Percentiles rank a stretch among this genome's conserved stretches.
phyloP scores from a whole-genome alignment of 2,888 invertebrate genomes.

The Clusia tigrina region DNA sequence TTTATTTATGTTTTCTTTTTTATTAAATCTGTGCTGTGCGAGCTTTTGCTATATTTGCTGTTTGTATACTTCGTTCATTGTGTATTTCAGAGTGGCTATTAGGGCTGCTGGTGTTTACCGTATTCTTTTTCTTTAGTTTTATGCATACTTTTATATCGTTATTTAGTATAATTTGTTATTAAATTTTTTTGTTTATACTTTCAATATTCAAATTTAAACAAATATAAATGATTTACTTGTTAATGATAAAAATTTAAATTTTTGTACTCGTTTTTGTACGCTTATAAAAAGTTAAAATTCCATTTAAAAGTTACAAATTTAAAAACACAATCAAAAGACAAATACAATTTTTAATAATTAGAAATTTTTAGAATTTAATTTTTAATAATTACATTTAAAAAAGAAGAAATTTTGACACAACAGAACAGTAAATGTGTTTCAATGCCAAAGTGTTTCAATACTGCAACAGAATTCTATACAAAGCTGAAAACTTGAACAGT shows the following conservation, averaged over 20 bases:
- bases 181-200: no score
- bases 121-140: not conserved
- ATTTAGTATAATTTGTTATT: not conserved
- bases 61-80: not conserved
- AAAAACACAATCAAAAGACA: constrained; percentile 35
- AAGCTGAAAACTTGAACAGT: no score
- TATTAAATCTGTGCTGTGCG: no score
- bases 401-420: no score
- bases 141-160: constrained; percentile 2
- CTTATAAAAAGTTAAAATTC: constrained; percentile 12
- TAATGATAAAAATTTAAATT: not conserved
- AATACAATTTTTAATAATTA: constrained; percentile 52
- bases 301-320: not conserved
- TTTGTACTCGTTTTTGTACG: constrained; percentile 29
- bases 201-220: no score
- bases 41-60: no score
- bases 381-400: no score
- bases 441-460: no score
- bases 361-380: no score
- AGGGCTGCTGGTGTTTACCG: not conserved
- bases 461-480: no score
- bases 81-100: constrained; percentile 6
- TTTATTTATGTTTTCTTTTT: not conserved
- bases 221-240: no score
- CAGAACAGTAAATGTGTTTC: no score